Base-by-base conservation (phyloP, 1,140 invertebrate species). In the Microplitis mediator region DNA sequence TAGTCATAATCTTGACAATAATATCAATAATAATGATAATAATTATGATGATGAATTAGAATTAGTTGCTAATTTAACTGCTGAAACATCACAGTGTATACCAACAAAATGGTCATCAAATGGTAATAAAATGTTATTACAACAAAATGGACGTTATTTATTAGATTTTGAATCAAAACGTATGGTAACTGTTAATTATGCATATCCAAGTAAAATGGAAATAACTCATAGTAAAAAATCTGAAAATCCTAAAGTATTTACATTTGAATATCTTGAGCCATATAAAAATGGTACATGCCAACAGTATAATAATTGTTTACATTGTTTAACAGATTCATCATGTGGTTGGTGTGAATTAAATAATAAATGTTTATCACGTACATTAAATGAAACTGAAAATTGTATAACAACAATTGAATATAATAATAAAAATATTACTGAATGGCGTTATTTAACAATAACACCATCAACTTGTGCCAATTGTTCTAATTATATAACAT, bases 291-390 rank as follows among this genome's bases (percentile, higher is more conserved):
- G 94, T 0, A 88, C 90, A n/a, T 98, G 97, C 79, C 81, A 85
- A 0, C 88, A 90, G 23, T 95, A 97, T 78, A 90, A 87, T 61
- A 98, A 94, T 80, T 98, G 97, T 81, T 84, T 97, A 4, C 90
- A 95, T 61, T 98, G 97, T 82, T 85, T 98, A 23, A 93, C 93
- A 0, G 97, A 99, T 85, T 92, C 93, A 0, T 89, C 91, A 8
- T 98, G 97, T 81, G 95, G 95, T 0, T 98, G 97, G 97, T 97
- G 95, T 81, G 91, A 94, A 16, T 79, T 92, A 5, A 93, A 88
- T 0, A 86, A 89, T 35, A 87, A 88, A 32, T 94, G 93, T 80
- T 87, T 93, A 23, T 83, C 89, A 4, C 88, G 92, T 14, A 84
- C 87, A 3, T 81, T 89, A 0, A 91, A 93, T 75, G 93, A 95